Evolutionary conservation across 2,888 invertebrate species (phyloP).

Genomic region (Muscina levida): DNA sequence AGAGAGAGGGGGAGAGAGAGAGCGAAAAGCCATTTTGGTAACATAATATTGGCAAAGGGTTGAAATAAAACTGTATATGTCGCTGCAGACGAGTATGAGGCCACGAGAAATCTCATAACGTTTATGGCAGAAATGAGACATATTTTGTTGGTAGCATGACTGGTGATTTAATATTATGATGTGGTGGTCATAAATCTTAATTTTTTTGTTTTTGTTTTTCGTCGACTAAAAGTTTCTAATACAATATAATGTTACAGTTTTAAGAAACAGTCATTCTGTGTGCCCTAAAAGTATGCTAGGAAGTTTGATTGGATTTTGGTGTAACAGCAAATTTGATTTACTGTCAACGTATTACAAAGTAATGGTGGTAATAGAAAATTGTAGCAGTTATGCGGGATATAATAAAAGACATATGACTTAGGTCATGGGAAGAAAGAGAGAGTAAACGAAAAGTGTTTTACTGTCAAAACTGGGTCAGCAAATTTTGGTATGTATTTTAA

Average conservation of each 20-base stretch:
- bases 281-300: constrained; percentile 17
- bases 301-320: constrained; percentile 1
- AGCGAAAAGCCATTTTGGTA: neutral
- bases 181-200: neutral
- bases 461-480: too few species aligned
- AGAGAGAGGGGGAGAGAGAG: too few species aligned
- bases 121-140: constrained; percentile 1
- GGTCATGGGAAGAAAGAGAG: too few species aligned
- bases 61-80: too few species aligned
- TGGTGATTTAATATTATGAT: constrained; percentile 3
- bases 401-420: too few species aligned
- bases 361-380: too few species aligned
- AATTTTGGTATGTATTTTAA: too few species aligned
- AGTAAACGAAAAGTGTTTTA: too few species aligned
- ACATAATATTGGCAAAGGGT: constrained; percentile 2
- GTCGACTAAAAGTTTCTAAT: too few species aligned
- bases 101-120: neutral
- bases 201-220: neutral
- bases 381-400: too few species aligned
- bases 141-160: neutral
- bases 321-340: neutral
- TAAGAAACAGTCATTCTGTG: neutral
- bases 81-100: neutral
- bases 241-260: constrained; percentile 10
- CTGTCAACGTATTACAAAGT: too few species aligned